Evolutionary conservation across 2,797 vertebrate genomes (phyloP), one percentile per base, ranked within the genome.

Genomic region (Premnoplex brunnescens): DNA sequence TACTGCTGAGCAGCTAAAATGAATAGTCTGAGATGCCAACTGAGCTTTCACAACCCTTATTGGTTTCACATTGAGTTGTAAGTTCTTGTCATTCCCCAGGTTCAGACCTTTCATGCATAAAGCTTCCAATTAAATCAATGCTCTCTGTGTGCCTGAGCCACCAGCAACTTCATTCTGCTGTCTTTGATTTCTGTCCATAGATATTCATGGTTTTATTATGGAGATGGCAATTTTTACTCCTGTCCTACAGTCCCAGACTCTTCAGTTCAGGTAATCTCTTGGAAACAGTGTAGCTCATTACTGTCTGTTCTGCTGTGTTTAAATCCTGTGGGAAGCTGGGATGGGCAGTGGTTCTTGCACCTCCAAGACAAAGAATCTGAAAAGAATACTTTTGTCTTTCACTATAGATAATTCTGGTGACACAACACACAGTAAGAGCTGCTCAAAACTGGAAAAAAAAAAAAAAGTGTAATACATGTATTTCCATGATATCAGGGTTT

Each of bases 1-100:
- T n/a, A 51, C 43, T 72, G 64, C 81, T 87, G 84, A 83, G 82
- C 56, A 85, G 81, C 36, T 83, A 68, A 94, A 89, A 95, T 76
- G 32, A 89, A 56, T 85, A 94, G 67, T 36, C 22, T 77, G 67
- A 91, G 89, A 85, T 80, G 68, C n/a, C 60, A 75, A 2, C 44
- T 24, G 75, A 88, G 58, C 64, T 64, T 95, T 87, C 88, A 64
- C 30, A 85, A 64, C 15, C 17, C 8, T 92, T 94, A 80, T 24
- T 93, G 84, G 84, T 62, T 89, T 93, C 72, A 88, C 68, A 74
- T 20, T 58, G 86, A 78, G 68, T 68, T 80, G 14, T 60, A 87
- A 89, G 56, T 51, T 46, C 46, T 74, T 89, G 59, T 74, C 59
- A 71, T 91, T 92, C 87, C 30, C 21, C 41, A 43, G 30, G 66